phyloP scores from a whole-genome alignment of 2,888 invertebrate genomes.

The Lithophane ornitopus region DNA sequence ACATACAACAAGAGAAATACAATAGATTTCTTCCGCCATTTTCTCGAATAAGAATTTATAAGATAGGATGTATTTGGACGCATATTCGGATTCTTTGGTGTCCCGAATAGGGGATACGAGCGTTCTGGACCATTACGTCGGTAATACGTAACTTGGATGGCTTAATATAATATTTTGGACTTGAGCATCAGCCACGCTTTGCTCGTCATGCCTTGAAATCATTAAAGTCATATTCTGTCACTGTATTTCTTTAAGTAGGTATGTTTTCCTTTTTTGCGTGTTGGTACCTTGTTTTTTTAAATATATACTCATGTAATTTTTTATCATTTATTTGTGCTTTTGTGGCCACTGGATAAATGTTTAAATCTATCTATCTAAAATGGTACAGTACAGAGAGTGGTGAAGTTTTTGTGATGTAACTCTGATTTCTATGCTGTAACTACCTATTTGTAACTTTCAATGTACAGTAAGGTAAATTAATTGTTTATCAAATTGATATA shows the following conservation, averaged over 20 bases:
- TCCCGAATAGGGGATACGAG: conserved; percentile 38
- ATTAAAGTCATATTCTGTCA: not conserved
- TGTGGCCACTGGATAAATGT: too few species aligned
- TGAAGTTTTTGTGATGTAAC: too few species aligned
- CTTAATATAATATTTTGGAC: conserved; percentile 28
- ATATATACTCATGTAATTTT: too few species aligned
- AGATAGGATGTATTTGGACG: conserved; percentile 42
- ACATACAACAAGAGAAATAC: conserved; percentile 52
- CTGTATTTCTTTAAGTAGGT: too few species aligned
- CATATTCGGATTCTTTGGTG: conserved; percentile 46
- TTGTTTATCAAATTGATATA: not conserved
- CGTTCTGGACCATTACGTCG: conserved; percentile 43
- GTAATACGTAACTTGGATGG: conserved; percentile 31
- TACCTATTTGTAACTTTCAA: not conserved
- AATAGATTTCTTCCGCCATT: conserved; percentile 50
- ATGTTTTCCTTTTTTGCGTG: too few species aligned
- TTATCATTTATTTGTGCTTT: too few species aligned
- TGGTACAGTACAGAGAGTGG: not conserved
- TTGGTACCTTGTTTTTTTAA: too few species aligned
- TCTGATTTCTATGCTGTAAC: not conserved
- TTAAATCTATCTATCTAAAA: too few species aligned
- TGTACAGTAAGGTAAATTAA: too few species aligned
- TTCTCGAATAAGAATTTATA: conserved; percentile 53
- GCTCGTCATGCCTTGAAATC: not conserved
- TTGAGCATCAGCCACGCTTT: conserved; percentile 1